phyloP scores from a whole-genome alignment of 2,888 invertebrate species.

The Melinaea marsaeus region DNA sequence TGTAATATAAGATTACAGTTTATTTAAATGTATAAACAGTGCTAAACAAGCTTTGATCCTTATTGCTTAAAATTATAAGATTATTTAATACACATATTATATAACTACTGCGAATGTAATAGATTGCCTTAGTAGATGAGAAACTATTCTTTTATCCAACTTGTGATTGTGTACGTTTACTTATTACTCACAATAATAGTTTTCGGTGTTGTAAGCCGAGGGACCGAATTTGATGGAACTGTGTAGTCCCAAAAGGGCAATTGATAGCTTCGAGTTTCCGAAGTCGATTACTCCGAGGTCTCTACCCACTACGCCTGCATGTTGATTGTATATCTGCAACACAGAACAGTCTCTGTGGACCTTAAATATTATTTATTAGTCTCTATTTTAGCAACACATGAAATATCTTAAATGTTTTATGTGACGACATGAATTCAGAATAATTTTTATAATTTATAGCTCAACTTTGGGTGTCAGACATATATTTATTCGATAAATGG shows the following conservation, averaged over 20 bases:
- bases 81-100: no score
- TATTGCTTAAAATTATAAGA: no score
- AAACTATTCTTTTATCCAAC: background rate
- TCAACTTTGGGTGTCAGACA: background rate
- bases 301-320: conserved; percentile 7
- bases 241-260: conserved; percentile 27
- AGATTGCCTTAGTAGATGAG: background rate
- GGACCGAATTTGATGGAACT: conserved; percentile 27
- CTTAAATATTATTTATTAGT: background rate
- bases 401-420: no score
- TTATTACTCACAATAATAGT: conserved; percentile 19
- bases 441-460: no score
- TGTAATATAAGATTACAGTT: no score
- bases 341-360: conserved; percentile 11
- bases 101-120: background rate
- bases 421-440: no score
- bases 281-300: conserved; percentile 24
- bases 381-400: no score
- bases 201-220: conserved; percentile 22
- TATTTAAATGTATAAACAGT: no score
- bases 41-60: no score
- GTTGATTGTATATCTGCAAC: conserved; percentile 11
- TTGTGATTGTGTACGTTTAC: conserved; percentile 5
- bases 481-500: conserved; percentile 45
- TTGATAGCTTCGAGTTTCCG: conserved; percentile 27